phyloP scores from a whole-genome alignment of 2,797 vertebrate species.

The Catostomus latipinnis region DNA sequence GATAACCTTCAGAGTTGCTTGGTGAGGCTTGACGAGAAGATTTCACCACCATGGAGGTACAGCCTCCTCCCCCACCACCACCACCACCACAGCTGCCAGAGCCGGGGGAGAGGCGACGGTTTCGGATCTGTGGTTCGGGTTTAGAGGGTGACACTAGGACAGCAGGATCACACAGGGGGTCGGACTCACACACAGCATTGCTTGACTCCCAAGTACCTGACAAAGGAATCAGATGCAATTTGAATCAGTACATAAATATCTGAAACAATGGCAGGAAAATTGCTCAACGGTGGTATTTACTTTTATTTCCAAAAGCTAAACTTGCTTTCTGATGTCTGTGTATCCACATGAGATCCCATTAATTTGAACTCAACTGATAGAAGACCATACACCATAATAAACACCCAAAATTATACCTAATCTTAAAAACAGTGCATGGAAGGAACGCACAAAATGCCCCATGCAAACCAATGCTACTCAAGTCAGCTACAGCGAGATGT shows the following conservation, averaged over 20 bases:
- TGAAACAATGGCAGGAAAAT: no score
- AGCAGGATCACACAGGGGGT: conserved; percentile 81
- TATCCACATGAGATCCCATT: no score
- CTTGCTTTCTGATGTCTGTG: no score
- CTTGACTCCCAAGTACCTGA: conserved; percentile 85
- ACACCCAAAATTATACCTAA: no score
- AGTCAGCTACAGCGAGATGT: neutral
- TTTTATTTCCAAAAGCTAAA: no score
- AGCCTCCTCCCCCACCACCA: conserved; percentile 76
- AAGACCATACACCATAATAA: no score
- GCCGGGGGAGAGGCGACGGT: conserved; percentile 82
- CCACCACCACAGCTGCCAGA: conserved; percentile 75
- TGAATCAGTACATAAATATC: no score
- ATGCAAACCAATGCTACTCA: neutral
- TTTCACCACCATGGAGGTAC: conserved; percentile 68
- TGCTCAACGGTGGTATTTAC: no score
- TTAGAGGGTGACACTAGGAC: conserved; percentile 81
- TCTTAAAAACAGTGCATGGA: no score
- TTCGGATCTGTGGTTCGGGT: conserved; percentile 82
- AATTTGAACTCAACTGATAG: no score
- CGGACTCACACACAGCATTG: conserved; percentile 80
- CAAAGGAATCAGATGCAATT: neutral
- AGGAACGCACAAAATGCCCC: neutral
- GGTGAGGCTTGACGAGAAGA: conserved; percentile 66
- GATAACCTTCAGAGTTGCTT: conserved; percentile 55